Conservation (phyloP, 2,797 vertebrate genomes). For the Octomys mimax region DNA sequence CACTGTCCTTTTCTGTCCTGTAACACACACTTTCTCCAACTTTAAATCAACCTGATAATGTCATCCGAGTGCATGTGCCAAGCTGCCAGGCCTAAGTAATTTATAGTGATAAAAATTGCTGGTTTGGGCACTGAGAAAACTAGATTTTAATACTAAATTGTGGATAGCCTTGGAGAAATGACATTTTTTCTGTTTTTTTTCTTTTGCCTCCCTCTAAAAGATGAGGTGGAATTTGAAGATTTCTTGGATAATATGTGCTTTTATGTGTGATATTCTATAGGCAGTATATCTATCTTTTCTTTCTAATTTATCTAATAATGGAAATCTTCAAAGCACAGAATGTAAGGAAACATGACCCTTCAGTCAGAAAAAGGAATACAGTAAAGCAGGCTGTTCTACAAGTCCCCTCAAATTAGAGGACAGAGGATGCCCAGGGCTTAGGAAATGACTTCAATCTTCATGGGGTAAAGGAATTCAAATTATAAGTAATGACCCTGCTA, state of each 20-base stretch:
- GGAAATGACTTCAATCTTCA: neutral
- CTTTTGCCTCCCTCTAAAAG: neutral
- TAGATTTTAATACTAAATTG: neutral
- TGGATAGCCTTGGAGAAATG: constrained; percentile 27
- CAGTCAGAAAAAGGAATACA: neutral
- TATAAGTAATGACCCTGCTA: neutral
- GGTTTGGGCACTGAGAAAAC: constrained; percentile 32
- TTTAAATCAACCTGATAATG: constrained; percentile 19
- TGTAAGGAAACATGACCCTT: neutral
- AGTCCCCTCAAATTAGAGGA: neutral
- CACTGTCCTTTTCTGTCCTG: neutral
- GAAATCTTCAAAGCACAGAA: neutral
- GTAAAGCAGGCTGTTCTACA: neutral
- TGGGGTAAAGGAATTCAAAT: neutral
- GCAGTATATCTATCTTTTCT: neutral
- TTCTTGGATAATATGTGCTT: neutral
- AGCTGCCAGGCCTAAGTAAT: neutral
- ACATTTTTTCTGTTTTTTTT: neutral
- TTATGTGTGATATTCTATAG: neutral
- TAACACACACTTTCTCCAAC: neutral
- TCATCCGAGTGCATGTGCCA: neutral
- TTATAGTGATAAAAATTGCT: constrained; percentile 24
- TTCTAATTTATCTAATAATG: constrained; percentile 22
- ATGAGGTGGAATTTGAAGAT: neutral
- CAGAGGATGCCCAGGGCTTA: neutral